These are phyloP conservation scores for Hetaerina titia DNA, from an alignment of 2,888 invertebrate species.

Conservation along the genomic window DNA sequence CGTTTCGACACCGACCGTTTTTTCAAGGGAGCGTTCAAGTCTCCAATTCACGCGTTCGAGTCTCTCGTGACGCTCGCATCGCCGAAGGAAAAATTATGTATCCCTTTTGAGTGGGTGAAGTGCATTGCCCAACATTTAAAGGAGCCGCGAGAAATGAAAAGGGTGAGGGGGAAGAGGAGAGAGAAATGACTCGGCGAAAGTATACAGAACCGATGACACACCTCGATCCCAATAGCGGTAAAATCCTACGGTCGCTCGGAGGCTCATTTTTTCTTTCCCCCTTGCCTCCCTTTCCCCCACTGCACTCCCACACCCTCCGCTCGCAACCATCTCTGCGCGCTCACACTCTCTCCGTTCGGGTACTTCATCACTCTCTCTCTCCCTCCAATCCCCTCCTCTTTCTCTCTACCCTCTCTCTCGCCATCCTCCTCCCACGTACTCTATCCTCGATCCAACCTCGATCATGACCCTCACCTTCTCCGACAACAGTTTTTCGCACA, in stretches of 20 bases:
- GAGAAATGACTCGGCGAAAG: conserved; percentile 33
- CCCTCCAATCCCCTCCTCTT: background rate
- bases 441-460: conserved; percentile 15
- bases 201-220: conserved; percentile 57
- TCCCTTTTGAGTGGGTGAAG: background rate
- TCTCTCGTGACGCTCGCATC: background rate
- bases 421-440: background rate
- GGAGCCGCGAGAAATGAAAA: background rate
- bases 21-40: background rate
- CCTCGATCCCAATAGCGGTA: conserved; percentile 61
- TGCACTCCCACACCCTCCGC: background rate
- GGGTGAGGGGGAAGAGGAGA: conserved; percentile 13
- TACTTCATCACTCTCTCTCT: conserved; percentile 30
- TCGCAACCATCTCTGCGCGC: background rate
- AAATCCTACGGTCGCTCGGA: conserved; percentile 33
- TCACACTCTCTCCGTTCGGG: background rate
- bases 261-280: background rate
- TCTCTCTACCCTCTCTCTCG: background rate
- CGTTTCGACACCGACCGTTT: background rate
- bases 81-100: background rate
- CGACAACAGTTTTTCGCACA: conserved; percentile 49
- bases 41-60: conserved; percentile 27
- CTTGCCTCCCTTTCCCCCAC: background rate
- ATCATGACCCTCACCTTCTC: conserved; percentile 63
- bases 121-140: conserved; percentile 38